Conservation (phyloP, 2,113 vertebrate species). For the rabbit (Oryctolagus cuniculus) region DNA sequence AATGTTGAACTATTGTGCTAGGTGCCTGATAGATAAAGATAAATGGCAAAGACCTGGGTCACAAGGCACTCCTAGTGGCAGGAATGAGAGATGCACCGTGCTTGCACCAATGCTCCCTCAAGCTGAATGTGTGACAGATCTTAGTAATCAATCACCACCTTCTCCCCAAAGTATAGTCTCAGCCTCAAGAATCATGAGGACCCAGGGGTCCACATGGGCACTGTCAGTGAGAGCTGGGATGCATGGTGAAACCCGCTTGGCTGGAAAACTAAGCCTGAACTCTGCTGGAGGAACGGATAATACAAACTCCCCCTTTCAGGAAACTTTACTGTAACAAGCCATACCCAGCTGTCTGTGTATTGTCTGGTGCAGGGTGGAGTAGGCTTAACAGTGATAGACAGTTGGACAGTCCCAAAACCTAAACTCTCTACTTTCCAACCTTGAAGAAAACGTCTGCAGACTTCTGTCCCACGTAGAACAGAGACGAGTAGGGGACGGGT, state of each 20-base stretch:
- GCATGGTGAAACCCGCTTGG: neutral
- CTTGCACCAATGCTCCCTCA: neutral
- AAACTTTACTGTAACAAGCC: neutral
- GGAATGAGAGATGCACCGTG: neutral
- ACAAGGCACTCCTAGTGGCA: neutral
- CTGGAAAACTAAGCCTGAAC: neutral
- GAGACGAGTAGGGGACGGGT: neutral
- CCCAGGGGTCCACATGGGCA: neutral
- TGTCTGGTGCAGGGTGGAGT: neutral
- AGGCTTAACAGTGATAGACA: neutral
- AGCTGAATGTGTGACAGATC: neutral
- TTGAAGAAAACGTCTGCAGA: too few relatives aligned
- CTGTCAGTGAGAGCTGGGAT: neutral
- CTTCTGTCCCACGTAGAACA: too few relatives aligned
- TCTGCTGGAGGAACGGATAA: neutral
- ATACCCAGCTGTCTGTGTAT: neutral
- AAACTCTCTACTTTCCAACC: neutral
- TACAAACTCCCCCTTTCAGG: neutral
- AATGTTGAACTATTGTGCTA: neutral
- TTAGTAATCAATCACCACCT: neutral
- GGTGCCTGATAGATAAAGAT: neutral
- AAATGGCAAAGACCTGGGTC: conserved; percentile 1
- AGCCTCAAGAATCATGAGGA: neutral
- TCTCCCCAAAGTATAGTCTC: neutral
- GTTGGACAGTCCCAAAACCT: neutral